Conservation (phyloP, 2,888 invertebrate species). For the Oscheius myriophilus region DNA sequence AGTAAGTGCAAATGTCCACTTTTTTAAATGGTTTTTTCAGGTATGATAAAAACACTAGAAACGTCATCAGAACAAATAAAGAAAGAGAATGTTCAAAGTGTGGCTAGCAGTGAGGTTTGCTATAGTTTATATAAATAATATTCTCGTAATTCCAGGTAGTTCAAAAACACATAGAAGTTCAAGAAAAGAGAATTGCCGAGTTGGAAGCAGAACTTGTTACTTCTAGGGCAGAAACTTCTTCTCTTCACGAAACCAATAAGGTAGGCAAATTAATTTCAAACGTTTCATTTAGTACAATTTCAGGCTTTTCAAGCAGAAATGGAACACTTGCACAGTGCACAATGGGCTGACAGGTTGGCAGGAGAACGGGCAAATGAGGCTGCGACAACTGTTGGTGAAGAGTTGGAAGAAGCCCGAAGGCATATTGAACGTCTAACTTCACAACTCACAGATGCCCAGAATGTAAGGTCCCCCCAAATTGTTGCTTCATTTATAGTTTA, state of each 20-base stretch:
- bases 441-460: conserved; percentile 19
- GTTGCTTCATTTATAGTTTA: conserved; percentile 1
- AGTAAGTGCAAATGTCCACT: conserved; percentile 13
- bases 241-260: conserved; percentile 25
- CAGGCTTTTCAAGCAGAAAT: conserved; percentile 16
- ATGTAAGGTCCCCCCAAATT: conserved; percentile 3
- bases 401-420: conserved; percentile 28
- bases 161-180: conserved; percentile 29
- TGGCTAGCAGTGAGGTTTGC: conserved; percentile 32
- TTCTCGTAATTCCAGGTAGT: background rate
- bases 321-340: conserved; percentile 10
- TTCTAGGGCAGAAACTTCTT: conserved; percentile 13
- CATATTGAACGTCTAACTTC: conserved; percentile 28
- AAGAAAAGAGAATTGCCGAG: conserved; percentile 28
- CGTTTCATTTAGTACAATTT: background rate
- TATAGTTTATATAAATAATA: conserved; percentile 10
- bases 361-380: conserved; percentile 34
- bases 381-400: conserved; percentile 29
- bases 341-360: conserved; percentile 31
- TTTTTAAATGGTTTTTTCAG: conserved; percentile 12
- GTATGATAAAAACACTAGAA: conserved; percentile 33
- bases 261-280: conserved; percentile 3
- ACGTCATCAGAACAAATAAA: conserved; percentile 27
- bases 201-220: conserved; percentile 15
- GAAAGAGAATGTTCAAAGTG: conserved; percentile 33